A percentile compares a stretch with the other conserved stretches of the same genome.
Conservation (phyloP, 2,113 vertebrate species). For the Eulemur rufifrons region DNA sequence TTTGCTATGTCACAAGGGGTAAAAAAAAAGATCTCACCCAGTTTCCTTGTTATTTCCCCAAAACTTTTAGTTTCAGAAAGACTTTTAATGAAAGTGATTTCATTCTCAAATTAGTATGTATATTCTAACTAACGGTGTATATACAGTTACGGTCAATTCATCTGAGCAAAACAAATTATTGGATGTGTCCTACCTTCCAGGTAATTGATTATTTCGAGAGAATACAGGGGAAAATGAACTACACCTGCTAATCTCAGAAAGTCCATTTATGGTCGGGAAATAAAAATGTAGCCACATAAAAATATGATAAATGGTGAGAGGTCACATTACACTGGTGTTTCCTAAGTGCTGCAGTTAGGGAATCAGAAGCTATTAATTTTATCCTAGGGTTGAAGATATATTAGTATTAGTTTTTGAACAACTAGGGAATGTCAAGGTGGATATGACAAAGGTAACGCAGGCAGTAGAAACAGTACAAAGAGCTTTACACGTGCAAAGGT, state of each 20-base stretch:
- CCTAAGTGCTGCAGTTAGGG: background rate
- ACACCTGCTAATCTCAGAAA: background rate
- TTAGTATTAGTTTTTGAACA: background rate
- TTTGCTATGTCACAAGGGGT: accelerated
- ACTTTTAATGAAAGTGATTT: background rate
- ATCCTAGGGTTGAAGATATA: background rate
- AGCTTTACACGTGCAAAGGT: background rate
- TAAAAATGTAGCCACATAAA: background rate
- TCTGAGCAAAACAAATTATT: background rate
- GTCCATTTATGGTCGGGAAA: background rate
- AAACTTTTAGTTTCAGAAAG: background rate
- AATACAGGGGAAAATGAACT: background rate
- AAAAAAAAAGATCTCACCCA: background rate
- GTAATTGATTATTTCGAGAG: background rate
- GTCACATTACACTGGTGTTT: background rate
- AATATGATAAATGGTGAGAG: background rate
- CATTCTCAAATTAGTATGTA: background rate
- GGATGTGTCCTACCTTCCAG: accelerated
- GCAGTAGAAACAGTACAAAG: background rate
- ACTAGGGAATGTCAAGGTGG: background rate
- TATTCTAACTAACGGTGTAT: background rate
- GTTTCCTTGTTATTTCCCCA: background rate
- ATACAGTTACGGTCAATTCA: background rate
- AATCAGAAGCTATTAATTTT: background rate
- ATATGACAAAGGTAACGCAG: background rate